phyloP scores from a whole-genome alignment of 92 coral and sea anemone species.

The Actinernus sp. region DNA sequence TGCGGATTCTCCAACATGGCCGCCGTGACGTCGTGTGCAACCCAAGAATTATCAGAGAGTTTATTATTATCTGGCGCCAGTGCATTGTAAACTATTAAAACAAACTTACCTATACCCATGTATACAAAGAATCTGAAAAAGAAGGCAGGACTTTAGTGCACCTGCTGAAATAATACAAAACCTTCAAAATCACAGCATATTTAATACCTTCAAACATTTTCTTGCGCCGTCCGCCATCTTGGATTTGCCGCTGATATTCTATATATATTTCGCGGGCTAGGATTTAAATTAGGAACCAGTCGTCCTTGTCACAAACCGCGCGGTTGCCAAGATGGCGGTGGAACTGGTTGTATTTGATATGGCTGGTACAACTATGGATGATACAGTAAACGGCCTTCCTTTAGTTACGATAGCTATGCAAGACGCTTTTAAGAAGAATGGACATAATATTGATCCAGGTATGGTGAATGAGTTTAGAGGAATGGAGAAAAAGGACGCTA shows the following conservation, averaged over 20 bases:
- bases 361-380: constrained; percentile 97
- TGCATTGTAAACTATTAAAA: no score
- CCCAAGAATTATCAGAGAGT: no score
- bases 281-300: no score
- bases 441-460: constrained; percentile 56
- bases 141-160: background rate
- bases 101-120: constrained; percentile 94
- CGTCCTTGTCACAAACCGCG: background rate
- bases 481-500: constrained; percentile 92
- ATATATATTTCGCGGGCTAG: no score
- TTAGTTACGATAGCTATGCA: constrained; percentile 88
- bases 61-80: no score
- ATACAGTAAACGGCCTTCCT: constrained; percentile 86
- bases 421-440: constrained; percentile 80
- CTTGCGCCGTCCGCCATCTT: constrained; percentile 74
- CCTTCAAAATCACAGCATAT: background rate
- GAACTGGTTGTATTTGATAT: constrained; percentile 90
- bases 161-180: background rate
- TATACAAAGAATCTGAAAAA: constrained; percentile 84
- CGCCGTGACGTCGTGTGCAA: no score
- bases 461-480: constrained; percentile 92
- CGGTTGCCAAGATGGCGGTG: constrained; percentile 56
- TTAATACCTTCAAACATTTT: constrained; percentile 70
- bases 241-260: constrained; percentile 32
- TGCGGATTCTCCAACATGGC: no score